Conservation (phyloP, 2,113 vertebrate genomes). For the Beaufortia kweichowensis region DNA sequence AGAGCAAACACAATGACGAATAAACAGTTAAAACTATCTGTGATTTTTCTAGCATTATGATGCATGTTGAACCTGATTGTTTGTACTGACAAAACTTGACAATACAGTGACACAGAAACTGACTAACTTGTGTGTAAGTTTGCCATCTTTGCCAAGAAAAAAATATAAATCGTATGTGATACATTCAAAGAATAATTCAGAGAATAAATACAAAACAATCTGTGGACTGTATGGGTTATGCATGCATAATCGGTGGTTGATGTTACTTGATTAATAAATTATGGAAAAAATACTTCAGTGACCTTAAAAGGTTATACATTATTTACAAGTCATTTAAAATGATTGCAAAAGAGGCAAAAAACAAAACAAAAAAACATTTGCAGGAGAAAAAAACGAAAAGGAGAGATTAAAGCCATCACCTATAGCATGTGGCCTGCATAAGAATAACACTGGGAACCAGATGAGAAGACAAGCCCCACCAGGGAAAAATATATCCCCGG, state of each 20-base stretch:
- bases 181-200: no score
- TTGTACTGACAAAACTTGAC: not conserved
- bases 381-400: not conserved
- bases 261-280: no score
- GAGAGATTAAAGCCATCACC: conserved; percentile 54
- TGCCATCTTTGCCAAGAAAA: no score
- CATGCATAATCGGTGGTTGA: no score
- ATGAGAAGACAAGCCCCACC: conserved; percentile 63
- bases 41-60: not conserved
- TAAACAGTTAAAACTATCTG: not conserved
- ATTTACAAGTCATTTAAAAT: no score
- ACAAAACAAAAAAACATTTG: not conserved
- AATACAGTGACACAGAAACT: not conserved
- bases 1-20: not conserved
- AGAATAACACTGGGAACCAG: conserved; percentile 71
- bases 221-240: no score
- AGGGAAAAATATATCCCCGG: conserved; percentile 59
- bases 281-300: no score
- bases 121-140: no score
- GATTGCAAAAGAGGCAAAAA: conserved; percentile 24
- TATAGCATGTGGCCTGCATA: conserved; percentile 56
- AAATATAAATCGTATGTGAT: no score
- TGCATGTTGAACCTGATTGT: not conserved
- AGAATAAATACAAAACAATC: no score
- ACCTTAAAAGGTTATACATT: no score